phyloP scores from a whole-genome alignment of 2,888 invertebrate species.

The Portevinia maculata region DNA sequence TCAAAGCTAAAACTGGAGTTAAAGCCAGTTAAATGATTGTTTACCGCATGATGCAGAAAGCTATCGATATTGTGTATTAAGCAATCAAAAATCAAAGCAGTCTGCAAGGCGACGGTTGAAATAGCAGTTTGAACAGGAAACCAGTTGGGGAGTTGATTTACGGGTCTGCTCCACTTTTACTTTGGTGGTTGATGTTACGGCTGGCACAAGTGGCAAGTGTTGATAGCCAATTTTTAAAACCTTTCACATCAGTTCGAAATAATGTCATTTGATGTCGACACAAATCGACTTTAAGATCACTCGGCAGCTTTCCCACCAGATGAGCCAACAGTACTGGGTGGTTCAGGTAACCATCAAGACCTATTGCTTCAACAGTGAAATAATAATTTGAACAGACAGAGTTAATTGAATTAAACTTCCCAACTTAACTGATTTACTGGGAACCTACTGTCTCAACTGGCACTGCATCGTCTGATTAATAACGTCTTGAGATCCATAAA shows the following conservation, averaged over 20 bases:
- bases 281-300: conserved; percentile 49
- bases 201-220: background rate
- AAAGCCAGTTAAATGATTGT: too few relatives aligned
- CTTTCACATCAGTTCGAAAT: background rate
- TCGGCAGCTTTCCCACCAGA: conserved; percentile 42
- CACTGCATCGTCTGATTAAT: conserved; percentile 40
- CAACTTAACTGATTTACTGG: conserved; percentile 34
- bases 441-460: conserved; percentile 10
- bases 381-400: conserved; percentile 49
- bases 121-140: conserved; percentile 16
- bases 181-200: background rate
- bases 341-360: conserved; percentile 29
- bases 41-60: too few relatives aligned
- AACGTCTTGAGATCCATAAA: conserved; percentile 54
- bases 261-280: conserved; percentile 17
- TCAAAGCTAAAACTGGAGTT: too few relatives aligned
- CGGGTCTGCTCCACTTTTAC: background rate
- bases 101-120: conserved; percentile 17
- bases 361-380: conserved; percentile 37
- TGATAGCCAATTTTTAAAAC: background rate
- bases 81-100: conserved; percentile 7
- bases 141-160: background rate
- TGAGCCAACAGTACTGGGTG: conserved; percentile 58
- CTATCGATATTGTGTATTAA: too few relatives aligned
- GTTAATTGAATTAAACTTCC: conserved; percentile 40